Evolutionary conservation across 1,140 invertebrate genomes (phyloP), one percentile per base, ranked within the genome.

Genomic region (Tetragnatha versicolor): DNA sequence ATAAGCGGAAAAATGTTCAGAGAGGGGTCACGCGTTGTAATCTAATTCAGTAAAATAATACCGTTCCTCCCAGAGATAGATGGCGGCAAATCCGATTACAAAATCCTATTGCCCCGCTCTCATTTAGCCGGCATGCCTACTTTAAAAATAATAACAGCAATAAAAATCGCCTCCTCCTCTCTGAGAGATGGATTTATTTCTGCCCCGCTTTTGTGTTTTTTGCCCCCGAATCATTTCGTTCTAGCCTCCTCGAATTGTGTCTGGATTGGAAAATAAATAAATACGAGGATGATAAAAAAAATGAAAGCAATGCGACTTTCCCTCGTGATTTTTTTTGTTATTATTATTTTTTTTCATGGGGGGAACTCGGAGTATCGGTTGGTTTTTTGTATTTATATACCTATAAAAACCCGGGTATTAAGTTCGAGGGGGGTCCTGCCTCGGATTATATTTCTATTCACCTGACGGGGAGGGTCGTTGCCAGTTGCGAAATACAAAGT

Each of bases 51-150:
- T 25, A 33, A 73, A 73, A 73, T 73, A 73, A 73, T 73, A 49
- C 70, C 70, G 70, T 25, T 39, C 55, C 31, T 45, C 55, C 27
- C 25, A 9, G 25, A 47, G 31, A 53, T 53, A 53, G 47, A 53
- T 66, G 33, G 42, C 60, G 66, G 25, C 33, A 77, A 77, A 77
- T 77, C 73, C 73, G 73, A 77, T 77, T 77, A 77, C 73, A 66
- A 66, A 77, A 77, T 77, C 42, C 58, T 77, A 77, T 77, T 65
- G 73, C 73, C 42, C 6, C 25, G 35, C 33, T 77, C 73, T 77
- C 73, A 77, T 77, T 77, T 77, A 77, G 61, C 20, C 14, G 60
- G 45, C n/a, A 61, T 61, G 31, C 72, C 58, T 53, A 63, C 58
- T 75, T 75, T 75, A 58, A 29, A 49, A 63, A 47, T 22, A 63